Base-by-base conservation (phyloP, 2,888 invertebrate genomes). In the Sminthurinus aureus region DNA sequence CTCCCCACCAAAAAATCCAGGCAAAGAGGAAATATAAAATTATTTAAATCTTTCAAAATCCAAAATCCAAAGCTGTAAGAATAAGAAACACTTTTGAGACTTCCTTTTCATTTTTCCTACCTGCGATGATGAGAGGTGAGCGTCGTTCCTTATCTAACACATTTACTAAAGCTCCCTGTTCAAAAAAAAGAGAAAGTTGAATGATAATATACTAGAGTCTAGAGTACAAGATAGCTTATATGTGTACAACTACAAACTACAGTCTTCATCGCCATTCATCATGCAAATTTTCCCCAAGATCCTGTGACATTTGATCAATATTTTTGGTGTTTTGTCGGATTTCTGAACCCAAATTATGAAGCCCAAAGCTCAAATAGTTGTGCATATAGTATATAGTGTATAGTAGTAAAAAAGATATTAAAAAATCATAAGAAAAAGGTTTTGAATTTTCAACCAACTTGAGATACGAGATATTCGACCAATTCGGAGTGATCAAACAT, bases 401-500 rank as follows among this genome's bases (percentile, higher is more conserved):
- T 13, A 15, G 66, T 8, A 38, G 6, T 38, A 38, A 75, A 9
- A 75, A n/a, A 38, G 8, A n/a, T n/a, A n/a, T 20, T 22, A 52
- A 26, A 79, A 22, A 66, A 18, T 66, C 13, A 52, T 26, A 66
- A 24, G 64, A 52, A n/a, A 13, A 51, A 83, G 74, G 26, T 52
- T 58, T 58, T 58, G 58, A 15, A 15, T 58, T 58, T 58, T 58
- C 3, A 38, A 38, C 3, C 6, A 66, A 93, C 93, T 90, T 92
- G 90, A 67, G 90, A 89, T 18, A 93, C 90, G 1, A 94, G 90
- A 89, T 91, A 94, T 84, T 92, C 91, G 0, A 93, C 93, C n/a
- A 97, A 94, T 83, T 95, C 94, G 0, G 94, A 94, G 90, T 97
- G 96, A 90, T 97, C 96, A 88, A 97, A 97, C 95, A 97, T 95